Percentiles rank a stretch among this genome's conserved stretches.
Evolutionary conservation across 2,797 vertebrate species (phyloP).

Genomic region (Ciconia nigra): DNA sequence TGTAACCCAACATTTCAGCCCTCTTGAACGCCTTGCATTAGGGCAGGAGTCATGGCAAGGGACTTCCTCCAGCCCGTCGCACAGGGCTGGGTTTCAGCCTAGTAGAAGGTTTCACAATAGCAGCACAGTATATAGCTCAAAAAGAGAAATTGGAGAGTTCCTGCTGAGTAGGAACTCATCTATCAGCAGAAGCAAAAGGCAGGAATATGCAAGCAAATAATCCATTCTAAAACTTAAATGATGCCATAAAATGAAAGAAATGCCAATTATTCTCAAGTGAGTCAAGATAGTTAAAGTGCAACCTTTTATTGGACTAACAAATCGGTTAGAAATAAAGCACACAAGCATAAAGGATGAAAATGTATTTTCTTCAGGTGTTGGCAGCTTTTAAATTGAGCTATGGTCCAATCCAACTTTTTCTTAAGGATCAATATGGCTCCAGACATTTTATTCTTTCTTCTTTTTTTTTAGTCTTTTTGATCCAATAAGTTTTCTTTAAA

Average conservation of each 20-base stretch:
- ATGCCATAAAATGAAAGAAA: constrained; percentile 66
- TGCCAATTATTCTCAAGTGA: constrained; percentile 64
- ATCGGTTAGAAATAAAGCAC: constrained; percentile 46
- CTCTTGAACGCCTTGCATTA: neutral
- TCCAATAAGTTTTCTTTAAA: constrained; percentile 46
- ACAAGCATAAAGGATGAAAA: constrained; percentile 49
- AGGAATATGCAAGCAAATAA: constrained; percentile 63
- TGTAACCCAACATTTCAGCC: neutral
- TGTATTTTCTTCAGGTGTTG: constrained; percentile 58
- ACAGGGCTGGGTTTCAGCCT: neutral
- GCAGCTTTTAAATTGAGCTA: constrained; percentile 64
- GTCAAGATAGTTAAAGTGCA: constrained; percentile 60
- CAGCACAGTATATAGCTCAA: constrained; percentile 27
- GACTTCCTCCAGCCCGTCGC: neutral
- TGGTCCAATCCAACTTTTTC: constrained; percentile 47
- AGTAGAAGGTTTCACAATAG: neutral
- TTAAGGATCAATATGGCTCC: constrained; percentile 45
- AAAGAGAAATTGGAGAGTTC: constrained; percentile 47
- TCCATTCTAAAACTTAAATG: constrained; percentile 60
- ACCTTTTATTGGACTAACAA: constrained; percentile 65
- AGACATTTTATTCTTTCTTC: constrained; percentile 34
- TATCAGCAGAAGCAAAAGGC: constrained; percentile 34
- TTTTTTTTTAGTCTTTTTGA: neutral
- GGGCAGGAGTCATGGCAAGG: neutral
- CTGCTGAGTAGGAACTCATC: constrained; percentile 42